Base-by-base conservation (phyloP, 2,888 invertebrate species). In the Drosophila nr. perissopoda region DNA sequence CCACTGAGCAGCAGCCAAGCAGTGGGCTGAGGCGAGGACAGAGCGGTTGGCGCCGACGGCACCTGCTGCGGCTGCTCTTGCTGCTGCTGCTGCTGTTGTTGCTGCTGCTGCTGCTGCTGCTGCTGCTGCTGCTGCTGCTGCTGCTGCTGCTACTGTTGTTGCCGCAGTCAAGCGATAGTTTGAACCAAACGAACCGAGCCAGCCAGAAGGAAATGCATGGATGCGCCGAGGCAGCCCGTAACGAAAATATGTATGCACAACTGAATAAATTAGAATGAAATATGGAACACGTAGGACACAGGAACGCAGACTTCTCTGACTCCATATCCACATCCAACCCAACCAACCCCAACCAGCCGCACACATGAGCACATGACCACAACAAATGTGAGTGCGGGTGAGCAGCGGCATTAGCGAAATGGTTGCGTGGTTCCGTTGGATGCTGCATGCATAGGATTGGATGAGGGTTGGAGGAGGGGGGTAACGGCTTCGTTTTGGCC, bases 211-310 rank as follows among this genome's bases (percentile, higher is more conserved):
- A 88, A 86, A 88, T 88, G 85, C 88, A 82, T 85, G 88, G 88
- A 85, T 85, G 85, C 85, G 86, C 82, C 71, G 88, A 88, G 86
- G 86, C 85, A 86, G 78, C 88, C 85, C 85, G 85, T 86, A 86
- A 86, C 88, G 83, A 86, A 86, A 86, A 88, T 86, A 86, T 86
- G 86, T 83, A 86, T 86, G 88, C 89, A 87, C 89, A 86, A 89
- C 84, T 86, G 86, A 89, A 86, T 86, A 86, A 86, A 89, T 86
- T 86, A 89, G 89, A 86, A 86, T 86, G 89, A 86, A 86, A 86
- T 86, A 86, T 86, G 89, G 87, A 88, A 87, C 89, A 86, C 89
- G 86, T 86, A 86, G 84, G 68, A 69, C 60, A 69, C 60, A 67
- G 59, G 48, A 82, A 82, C 56, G 69, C 48, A 77, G 74, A 59